Conservation (phyloP, 2,113 vertebrate species). For the Erinaceus europaeus region DNA sequence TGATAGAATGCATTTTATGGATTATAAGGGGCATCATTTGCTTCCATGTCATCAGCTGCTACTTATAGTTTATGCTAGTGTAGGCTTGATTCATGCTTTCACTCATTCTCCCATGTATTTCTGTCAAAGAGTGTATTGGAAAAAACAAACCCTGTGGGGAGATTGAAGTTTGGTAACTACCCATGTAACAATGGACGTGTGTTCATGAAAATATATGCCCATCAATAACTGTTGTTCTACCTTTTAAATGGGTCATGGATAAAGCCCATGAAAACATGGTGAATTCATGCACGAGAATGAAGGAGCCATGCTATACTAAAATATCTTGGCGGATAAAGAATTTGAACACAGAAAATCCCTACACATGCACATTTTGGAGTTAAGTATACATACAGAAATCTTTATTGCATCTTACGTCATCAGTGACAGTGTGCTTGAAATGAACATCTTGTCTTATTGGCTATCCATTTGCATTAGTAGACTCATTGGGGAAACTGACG, state of each 20-base stretch:
- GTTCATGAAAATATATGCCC: slow-evolving; percentile 43
- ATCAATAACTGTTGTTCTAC: slow-evolving; percentile 26
- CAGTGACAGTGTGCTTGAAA: too few species aligned
- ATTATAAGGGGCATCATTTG: neutral
- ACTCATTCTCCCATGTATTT: slow-evolving; percentile 29
- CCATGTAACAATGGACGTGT: slow-evolving; percentile 32
- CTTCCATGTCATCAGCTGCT: slow-evolving; percentile 25
- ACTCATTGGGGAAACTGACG: too few species aligned
- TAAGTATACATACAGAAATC: neutral
- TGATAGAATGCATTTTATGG: neutral
- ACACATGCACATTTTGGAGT: neutral
- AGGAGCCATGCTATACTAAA: neutral
- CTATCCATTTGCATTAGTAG: too few species aligned
- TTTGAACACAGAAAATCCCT: neutral
- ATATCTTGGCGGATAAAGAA: neutral
- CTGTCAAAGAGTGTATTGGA: slow-evolving; percentile 52
- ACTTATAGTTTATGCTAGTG: slow-evolving; percentile 34
- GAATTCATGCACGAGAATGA: neutral
- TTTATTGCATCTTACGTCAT: too few species aligned
- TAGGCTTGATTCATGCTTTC: slow-evolving; percentile 48
- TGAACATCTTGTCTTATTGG: too few species aligned
- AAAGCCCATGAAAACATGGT: slow-evolving; percentile 8
- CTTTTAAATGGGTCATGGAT: slow-evolving; percentile 24
- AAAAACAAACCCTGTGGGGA: slow-evolving; percentile 32
- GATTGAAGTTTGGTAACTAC: slow-evolving; percentile 55